Conservation (phyloP, 2,888 invertebrate genomes). For the Teinopalpus imperialis region DNA sequence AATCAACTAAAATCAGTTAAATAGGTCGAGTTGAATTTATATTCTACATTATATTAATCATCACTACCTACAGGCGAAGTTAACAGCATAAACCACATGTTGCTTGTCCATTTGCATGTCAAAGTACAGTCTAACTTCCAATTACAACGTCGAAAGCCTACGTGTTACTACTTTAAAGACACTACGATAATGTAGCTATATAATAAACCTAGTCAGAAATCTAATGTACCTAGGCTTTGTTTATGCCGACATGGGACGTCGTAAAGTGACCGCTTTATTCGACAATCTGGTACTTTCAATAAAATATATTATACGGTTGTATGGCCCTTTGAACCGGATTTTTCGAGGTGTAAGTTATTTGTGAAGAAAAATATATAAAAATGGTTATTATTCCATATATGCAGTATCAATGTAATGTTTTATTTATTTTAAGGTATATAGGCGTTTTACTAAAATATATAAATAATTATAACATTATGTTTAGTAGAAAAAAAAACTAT, state of each 20-base stretch:
- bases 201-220: slow-evolving; percentile 22
- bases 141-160: slow-evolving; percentile 45
- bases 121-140: slow-evolving; percentile 65
- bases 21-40: slow-evolving; percentile 32
- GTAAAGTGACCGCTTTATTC: slow-evolving; percentile 22
- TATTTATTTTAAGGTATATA: too few species aligned
- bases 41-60: slow-evolving; percentile 23
- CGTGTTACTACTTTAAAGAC: slow-evolving; percentile 32
- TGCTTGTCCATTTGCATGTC: slow-evolving; percentile 72
- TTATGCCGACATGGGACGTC: slow-evolving; percentile 20
- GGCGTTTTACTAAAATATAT: too few species aligned
- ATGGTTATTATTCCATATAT: too few species aligned
- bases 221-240: slow-evolving; percentile 19
- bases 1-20: slow-evolving; percentile 1
- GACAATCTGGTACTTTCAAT: slow-evolving; percentile 7
- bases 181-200: slow-evolving; percentile 27
- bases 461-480: too few species aligned
- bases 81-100: slow-evolving; percentile 50
- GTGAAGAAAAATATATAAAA: slow-evolving; percentile 4
- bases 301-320: slow-evolving; percentile 6
- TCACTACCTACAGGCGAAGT: slow-evolving; percentile 21
- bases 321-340: neutral
- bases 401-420: too few species aligned
- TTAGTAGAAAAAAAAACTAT: too few species aligned
- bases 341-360: neutral